Evolutionary conservation across 2,888 invertebrate species (phyloP).

Genomic region (Scelioninae gen. 2): DNA sequence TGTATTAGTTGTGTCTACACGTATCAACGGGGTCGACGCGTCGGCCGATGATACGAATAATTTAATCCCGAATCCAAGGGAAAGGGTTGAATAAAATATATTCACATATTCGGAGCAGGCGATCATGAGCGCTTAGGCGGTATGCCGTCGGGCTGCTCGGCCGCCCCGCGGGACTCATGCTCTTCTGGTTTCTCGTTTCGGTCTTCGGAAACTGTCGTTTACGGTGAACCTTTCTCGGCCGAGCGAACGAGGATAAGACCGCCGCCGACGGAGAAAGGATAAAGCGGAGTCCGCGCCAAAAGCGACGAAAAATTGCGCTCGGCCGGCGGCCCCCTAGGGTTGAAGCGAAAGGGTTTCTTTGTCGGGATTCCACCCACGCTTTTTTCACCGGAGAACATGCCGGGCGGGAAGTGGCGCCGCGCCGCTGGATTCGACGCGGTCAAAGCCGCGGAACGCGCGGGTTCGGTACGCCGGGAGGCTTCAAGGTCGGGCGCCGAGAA

Average conservation of each 20-base stretch:
- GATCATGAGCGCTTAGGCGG: slow-evolving; percentile 68
- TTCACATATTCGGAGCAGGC: slow-evolving; percentile 75
- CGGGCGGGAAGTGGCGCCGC: slow-evolving; percentile 60
- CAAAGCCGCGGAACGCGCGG: slow-evolving; percentile 47
- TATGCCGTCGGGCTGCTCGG: slow-evolving; percentile 43
- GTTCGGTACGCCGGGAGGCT: slow-evolving; percentile 25
- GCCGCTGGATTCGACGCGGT: slow-evolving; percentile 57
- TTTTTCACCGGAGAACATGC: slow-evolving; percentile 73
- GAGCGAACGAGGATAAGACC: slow-evolving; percentile 54
- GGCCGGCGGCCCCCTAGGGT: slow-evolving; percentile 58
- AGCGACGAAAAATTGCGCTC: slow-evolving; percentile 47
- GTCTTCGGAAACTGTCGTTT: slow-evolving; percentile 72
- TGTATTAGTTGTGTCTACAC: slow-evolving; percentile 34
- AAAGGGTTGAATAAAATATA: slow-evolving; percentile 76
- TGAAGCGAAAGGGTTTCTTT: slow-evolving; percentile 70
- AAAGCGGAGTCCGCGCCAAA: slow-evolving; percentile 42
- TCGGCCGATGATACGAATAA: slow-evolving; percentile 66
- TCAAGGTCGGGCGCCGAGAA: too few relatives aligned
- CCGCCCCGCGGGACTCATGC: slow-evolving; percentile 62
- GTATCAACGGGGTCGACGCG: slow-evolving; percentile 19
- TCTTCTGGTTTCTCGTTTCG: slow-evolving; percentile 69
- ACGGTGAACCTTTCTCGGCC: slow-evolving; percentile 60
- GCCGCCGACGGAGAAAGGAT: slow-evolving; percentile 40
- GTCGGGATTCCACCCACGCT: slow-evolving; percentile 75
- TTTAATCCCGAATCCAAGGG: slow-evolving; percentile 72